Conservation (phyloP, 2,797 vertebrate species). For the Petrocephalus sullivani region DNA sequence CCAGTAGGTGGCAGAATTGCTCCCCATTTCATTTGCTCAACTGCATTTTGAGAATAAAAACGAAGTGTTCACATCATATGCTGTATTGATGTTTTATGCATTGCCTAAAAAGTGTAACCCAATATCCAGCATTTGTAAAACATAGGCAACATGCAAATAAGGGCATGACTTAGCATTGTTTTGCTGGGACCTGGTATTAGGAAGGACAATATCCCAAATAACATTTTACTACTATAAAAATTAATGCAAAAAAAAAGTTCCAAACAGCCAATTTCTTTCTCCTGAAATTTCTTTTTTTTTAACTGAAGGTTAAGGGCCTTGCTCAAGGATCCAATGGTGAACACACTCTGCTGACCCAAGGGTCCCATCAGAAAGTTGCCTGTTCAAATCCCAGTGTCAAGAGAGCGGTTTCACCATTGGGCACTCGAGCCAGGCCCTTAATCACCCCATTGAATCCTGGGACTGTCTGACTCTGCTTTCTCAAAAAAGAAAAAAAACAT, state of each 20-base stretch:
- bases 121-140: not conserved
- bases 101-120: not conserved
- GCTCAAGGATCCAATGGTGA: not conserved
- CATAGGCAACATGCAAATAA: not conserved
- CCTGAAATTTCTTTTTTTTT: not conserved
- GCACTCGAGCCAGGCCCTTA: not conserved
- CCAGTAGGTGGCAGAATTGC: conserved; percentile 16
- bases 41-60: not conserved
- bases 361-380: not conserved
- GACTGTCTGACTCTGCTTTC: not conserved
- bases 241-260: not conserved
- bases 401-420: not conserved
- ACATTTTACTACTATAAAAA: not conserved
- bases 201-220: not conserved
- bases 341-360: not conserved
- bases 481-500: not conserved
- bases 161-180: not conserved
- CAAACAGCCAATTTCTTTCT: not conserved
- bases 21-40: not conserved
- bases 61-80: not conserved
- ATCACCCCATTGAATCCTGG: not conserved
- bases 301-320: not conserved
- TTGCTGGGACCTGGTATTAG: not conserved
- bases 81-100: not conserved
- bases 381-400: not conserved